A percentile compares a stretch with the other conserved stretches of the same genome.
phyloP scores from a whole-genome alignment of 1,140 invertebrate species.

The Drosophila willistoni region DNA sequence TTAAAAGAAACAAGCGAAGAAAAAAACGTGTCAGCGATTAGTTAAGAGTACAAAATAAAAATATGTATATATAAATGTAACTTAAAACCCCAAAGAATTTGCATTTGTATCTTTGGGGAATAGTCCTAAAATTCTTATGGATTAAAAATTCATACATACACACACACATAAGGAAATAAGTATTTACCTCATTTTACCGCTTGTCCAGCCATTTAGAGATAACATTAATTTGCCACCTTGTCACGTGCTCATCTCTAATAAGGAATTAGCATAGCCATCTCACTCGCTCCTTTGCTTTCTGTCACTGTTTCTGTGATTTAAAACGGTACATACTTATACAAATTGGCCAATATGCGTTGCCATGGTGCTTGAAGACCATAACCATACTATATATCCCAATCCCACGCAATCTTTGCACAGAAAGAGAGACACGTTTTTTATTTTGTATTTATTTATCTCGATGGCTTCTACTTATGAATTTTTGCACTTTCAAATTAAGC shows the following conservation, averaged over 20 bases:
- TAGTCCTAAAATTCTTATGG: not conserved
- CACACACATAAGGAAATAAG: no score
- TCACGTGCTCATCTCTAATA: not conserved
- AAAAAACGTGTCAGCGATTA: conserved; percentile 59
- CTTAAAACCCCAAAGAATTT: conserved; percentile 30
- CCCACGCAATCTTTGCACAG: no score
- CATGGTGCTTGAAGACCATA: no score
- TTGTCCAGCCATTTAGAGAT: no score
- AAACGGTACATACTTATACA: no score
- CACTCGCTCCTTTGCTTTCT: not conserved
- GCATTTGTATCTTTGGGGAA: conserved; percentile 18
- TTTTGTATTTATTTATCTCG: no score
- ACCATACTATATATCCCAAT: no score
- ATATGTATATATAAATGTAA: conserved; percentile 29
- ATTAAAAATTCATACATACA: not conserved
- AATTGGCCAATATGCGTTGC: no score
- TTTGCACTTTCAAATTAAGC: no score
- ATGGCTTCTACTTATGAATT: no score
- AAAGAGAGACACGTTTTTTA: no score
- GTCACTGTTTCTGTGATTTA: not conserved
- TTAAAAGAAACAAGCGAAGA: not conserved
- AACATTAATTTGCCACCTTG: not conserved
- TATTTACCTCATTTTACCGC: no score
- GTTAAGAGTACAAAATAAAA: conserved; percentile 20
- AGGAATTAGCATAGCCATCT: not conserved